phyloP scores from a whole-genome alignment of 2,113 vertebrate genomes.

The Tenebrosternarchus preto region DNA sequence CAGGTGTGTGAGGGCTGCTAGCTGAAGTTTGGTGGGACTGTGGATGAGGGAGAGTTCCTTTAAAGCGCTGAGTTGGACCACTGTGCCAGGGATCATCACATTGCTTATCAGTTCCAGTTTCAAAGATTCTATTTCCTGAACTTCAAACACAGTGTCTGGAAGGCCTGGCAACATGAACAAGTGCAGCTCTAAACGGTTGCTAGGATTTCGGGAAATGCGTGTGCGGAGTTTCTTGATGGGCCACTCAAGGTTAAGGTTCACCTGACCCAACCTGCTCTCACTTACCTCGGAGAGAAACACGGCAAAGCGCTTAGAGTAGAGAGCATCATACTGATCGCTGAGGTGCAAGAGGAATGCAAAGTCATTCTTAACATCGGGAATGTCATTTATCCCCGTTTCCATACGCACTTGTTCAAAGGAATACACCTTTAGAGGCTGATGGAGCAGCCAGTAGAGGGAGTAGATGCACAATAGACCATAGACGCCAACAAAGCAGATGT shows the following conservation, averaged over 20 bases:
- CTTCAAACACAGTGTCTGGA: conserved; percentile 82
- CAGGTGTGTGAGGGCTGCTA: conserved; percentile 77
- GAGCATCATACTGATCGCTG: conserved; percentile 86
- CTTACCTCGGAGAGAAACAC: conserved; percentile 91
- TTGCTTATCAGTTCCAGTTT: conserved; percentile 83
- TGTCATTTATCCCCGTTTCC: conserved; percentile 86
- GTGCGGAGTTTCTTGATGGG: conserved; percentile 78
- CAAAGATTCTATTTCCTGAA: conserved; percentile 80
- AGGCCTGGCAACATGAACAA: conserved; percentile 82
- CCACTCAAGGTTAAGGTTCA: conserved; percentile 90
- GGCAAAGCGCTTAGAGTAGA: conserved; percentile 86
- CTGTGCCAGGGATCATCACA: conserved; percentile 72
- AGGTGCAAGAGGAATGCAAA: conserved; percentile 91
- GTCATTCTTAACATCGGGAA: conserved; percentile 88
- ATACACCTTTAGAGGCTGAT: conserved; percentile 84
- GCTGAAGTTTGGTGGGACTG: conserved; percentile 78
- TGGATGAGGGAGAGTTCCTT: conserved; percentile 81
- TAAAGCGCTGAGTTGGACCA: conserved; percentile 77
- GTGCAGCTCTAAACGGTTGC: conserved; percentile 78
- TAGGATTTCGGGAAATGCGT: conserved; percentile 74
- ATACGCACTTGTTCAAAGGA: conserved; percentile 83
- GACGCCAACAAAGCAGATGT: conserved; percentile 82
- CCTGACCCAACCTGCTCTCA: conserved; percentile 82
- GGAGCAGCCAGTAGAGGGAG: conserved; percentile 88
- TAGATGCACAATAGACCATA: conserved; percentile 86